Percentiles rank a stretch among this genome's conserved stretches.
Evolutionary conservation across 2,888 invertebrate species (phyloP).

Genomic region (Deroplatys truncata): DNA sequence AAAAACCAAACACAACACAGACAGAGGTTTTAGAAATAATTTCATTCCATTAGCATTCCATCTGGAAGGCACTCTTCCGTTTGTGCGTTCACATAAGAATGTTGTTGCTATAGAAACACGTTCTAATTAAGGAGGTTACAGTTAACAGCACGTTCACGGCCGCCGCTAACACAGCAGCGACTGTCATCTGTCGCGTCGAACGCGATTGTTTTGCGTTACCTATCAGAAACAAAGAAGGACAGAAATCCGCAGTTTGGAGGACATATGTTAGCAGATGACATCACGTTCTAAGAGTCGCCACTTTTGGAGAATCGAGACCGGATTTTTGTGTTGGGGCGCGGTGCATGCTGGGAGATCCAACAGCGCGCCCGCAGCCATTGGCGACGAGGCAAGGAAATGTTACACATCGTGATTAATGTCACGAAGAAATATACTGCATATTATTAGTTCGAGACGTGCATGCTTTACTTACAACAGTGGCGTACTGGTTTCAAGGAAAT

Average conservation of each 20-base stretch:
- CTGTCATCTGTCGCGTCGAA: not conserved
- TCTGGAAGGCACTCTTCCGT: too few species aligned
- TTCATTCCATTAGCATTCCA: too few species aligned
- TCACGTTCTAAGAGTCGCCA: not conserved
- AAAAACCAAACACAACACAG: too few species aligned
- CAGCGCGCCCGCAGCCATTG: not conserved
- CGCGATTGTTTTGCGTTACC: not conserved
- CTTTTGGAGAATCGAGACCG: not conserved
- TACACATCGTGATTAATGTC: not conserved
- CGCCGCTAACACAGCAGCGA: not conserved
- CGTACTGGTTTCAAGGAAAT: not conserved
- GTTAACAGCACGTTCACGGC: not conserved
- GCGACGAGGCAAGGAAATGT: not conserved
- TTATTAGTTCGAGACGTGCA: not conserved
- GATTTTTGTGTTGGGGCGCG: not conserved
- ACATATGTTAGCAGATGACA: not conserved
- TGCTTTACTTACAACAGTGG: not conserved
- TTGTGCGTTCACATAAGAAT: too few species aligned
- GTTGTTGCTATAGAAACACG: too few species aligned
- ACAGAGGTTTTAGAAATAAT: too few species aligned
- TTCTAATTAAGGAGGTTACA: too few species aligned
- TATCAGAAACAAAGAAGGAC: not conserved
- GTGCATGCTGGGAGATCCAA: not conserved
- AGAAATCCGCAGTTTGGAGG: not conserved
- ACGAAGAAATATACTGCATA: not conserved